Evolutionary conservation across 2,888 invertebrate species (phyloP).

Genomic region (Epiblema foenella): DNA sequence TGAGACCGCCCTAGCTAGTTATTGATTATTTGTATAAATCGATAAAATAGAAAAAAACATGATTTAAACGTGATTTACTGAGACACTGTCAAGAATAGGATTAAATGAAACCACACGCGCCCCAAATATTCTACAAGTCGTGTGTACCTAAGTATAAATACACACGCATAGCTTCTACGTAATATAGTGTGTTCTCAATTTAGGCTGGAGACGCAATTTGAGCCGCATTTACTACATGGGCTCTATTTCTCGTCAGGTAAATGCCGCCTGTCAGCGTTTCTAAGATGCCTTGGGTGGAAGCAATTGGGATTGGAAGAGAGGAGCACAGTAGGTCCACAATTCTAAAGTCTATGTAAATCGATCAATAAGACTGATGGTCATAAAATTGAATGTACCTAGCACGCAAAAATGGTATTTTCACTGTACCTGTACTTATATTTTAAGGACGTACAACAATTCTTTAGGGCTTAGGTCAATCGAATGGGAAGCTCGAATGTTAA

Average conservation of each 20-base stretch:
- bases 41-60: no score
- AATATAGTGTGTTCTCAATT: constrained; percentile 55
- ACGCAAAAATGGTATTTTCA: no score
- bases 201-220: constrained; percentile 35
- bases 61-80: no score
- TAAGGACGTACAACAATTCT: no score
- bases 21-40: no score
- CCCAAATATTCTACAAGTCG: constrained; percentile 41
- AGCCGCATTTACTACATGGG: constrained; percentile 40
- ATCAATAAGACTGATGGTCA: no score
- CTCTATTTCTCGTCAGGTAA: constrained; percentile 68
- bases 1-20: no score
- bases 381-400: no score
- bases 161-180: constrained; percentile 9
- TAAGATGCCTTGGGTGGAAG: constrained; percentile 57
- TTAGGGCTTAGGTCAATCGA: no score
- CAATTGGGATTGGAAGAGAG: constrained; percentile 17
- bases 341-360: no score
- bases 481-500: no score
- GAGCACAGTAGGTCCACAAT: constrained; percentile 7
- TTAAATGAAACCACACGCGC: constrained; percentile 21
- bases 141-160: neutral
- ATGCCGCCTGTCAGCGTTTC: constrained; percentile 72
- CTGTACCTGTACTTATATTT: no score
- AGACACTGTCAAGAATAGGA: neutral